Evolutionary conservation across 2,113 vertebrate species (phyloP).

Genomic region (Strigops habroptila): DNA sequence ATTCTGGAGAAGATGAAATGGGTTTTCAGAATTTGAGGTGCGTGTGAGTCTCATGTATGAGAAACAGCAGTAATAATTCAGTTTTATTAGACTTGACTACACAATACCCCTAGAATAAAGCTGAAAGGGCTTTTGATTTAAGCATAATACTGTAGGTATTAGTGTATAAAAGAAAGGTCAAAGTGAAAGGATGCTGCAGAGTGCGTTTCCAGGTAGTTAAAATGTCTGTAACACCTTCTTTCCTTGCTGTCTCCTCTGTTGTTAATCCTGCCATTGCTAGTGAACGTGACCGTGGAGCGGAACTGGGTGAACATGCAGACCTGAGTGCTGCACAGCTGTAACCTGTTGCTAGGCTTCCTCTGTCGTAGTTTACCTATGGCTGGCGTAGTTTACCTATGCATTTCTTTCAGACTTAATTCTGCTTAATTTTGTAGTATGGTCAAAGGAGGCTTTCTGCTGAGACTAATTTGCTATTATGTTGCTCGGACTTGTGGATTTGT

Average conservation of each 20-base stretch:
- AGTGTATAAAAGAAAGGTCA: background rate
- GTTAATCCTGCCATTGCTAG: background rate
- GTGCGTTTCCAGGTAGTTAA: background rate
- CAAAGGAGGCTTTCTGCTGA: background rate
- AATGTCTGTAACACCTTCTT: background rate
- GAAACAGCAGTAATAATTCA: background rate
- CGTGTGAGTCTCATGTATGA: background rate
- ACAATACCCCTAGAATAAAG: background rate
- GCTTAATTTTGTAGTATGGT: background rate
- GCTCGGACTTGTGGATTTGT: background rate
- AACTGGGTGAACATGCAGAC: background rate
- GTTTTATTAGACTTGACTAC: background rate
- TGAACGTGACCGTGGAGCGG: rapidly evolving
- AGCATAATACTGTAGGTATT: background rate
- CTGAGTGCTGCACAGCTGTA: background rate
- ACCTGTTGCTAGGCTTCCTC: background rate
- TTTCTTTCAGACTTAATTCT: background rate
- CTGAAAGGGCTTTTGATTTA: slow-evolving; percentile 11
- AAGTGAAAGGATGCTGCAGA: background rate
- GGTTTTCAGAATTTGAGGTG: background rate
- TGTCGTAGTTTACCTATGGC: background rate
- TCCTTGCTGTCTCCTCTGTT: background rate
- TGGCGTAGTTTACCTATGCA: background rate
- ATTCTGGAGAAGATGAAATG: background rate
- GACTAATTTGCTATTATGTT: background rate